These are phyloP conservation scores for Cybosia mesomella DNA, from an alignment of 2,888 invertebrate species.

Conservation along the genomic window DNA sequence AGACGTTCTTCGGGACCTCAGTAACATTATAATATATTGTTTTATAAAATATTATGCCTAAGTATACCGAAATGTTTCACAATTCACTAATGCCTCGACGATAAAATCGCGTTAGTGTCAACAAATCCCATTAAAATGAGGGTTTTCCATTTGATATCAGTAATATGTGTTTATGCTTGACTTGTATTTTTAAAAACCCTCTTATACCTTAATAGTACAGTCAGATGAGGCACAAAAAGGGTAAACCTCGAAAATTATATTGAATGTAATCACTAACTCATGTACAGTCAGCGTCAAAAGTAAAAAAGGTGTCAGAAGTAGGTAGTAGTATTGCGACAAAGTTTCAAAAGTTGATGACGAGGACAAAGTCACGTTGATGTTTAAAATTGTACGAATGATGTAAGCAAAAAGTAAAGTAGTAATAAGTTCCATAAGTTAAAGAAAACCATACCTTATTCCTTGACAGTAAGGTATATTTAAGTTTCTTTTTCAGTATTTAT, in stretches of 20 bases:
- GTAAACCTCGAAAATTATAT: not conserved
- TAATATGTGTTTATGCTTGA: constrained; percentile 24
- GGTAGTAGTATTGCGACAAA: too few relatives aligned
- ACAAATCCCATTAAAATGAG: constrained; percentile 30
- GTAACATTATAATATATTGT: not conserved
- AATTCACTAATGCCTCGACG: constrained; percentile 31
- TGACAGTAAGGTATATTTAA: too few relatives aligned
- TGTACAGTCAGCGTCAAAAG: too few relatives aligned
- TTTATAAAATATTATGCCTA: not conserved
- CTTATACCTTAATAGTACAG: not conserved
- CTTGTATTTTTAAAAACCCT: constrained; percentile 20
- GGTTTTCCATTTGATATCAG: constrained; percentile 33
- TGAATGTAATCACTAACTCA: not conserved
- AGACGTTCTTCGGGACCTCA: not conserved
- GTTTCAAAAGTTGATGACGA: too few relatives aligned
- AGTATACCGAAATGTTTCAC: constrained; percentile 7
- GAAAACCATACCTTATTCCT: too few relatives aligned
- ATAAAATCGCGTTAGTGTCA: constrained; percentile 35
- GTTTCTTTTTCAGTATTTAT: too few relatives aligned
- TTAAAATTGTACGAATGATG: too few relatives aligned
- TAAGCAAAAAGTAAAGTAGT: too few relatives aligned
- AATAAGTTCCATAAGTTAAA: too few relatives aligned
- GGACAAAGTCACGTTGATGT: too few relatives aligned
- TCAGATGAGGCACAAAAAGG: not conserved
- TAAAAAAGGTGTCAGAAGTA: too few relatives aligned